These are phyloP conservation scores for Micrasema longulum DNA, from an alignment of 1,140 invertebrate species.

Conservation along the genomic window DNA sequence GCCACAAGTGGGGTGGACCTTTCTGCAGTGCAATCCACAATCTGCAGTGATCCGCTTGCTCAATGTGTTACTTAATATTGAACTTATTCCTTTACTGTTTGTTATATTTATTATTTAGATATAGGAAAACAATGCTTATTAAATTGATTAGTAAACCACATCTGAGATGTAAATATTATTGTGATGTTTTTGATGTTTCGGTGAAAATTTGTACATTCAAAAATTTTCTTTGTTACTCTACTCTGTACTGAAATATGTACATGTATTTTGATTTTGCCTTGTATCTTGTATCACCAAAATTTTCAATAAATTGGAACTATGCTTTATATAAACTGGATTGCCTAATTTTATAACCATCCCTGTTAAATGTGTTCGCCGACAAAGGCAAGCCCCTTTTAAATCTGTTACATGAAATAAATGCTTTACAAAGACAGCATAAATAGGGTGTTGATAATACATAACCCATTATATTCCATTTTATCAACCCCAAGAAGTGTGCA, in stretches of 20 bases:
- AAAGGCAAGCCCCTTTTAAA: too few relatives aligned
- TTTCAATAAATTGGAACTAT: slow-evolving; percentile 40
- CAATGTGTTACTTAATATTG: slow-evolving; percentile 37
- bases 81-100: slow-evolving; percentile 20
- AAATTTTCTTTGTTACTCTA: slow-evolving; percentile 24
- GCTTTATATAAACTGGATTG: slow-evolving; percentile 25
- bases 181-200: slow-evolving; percentile 31
- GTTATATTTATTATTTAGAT: slow-evolving; percentile 39
- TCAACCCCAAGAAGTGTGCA: too few relatives aligned
- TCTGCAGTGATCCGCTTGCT: slow-evolving; percentile 15
- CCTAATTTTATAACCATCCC: slow-evolving; percentile 6
- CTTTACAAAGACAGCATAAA: too few relatives aligned
- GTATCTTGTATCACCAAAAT: slow-evolving; percentile 37
- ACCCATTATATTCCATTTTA: too few relatives aligned
- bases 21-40: neutral
- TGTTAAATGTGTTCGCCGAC: too few relatives aligned
- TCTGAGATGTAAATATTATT: slow-evolving; percentile 32
- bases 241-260: slow-evolving; percentile 30
- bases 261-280: slow-evolving; percentile 29
- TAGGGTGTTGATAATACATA: too few relatives aligned
- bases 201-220: slow-evolving; percentile 21
- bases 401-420: too few relatives aligned
- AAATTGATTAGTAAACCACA: slow-evolving; percentile 11
- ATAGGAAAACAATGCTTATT: slow-evolving; percentile 31
- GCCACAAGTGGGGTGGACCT: neutral